Evolutionary conservation across 35 echinoderm and acorn worm species (phyloP), one percentile per base, ranked within the genome.

Genomic region (Heliocidaris tuberculata): DNA sequence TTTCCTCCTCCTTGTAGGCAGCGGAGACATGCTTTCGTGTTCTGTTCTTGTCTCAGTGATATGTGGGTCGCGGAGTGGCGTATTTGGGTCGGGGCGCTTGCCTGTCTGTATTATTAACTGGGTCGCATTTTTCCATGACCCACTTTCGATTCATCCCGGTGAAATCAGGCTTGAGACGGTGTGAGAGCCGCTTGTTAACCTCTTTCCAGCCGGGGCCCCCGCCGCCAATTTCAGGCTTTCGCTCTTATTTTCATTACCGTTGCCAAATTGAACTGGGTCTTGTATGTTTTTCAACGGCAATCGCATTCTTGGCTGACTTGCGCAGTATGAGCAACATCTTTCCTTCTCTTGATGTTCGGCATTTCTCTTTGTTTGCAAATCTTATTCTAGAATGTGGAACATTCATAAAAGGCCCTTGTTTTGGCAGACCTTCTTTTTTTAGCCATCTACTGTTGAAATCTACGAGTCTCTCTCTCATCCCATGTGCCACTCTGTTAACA

Each of bases 151-250:
- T 93, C 91, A 93, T 93, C 91, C 91, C 30, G 27, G 91, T 93
- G 91, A 93, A 93, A 93, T 93, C 91, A 93, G 91, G 91, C 91
- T 93, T 93, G 91, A 93, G 91, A 93, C 91, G 50, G 91, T 93
- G 91, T 59, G 91, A 93, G 91, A 93, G 91, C 65, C 65, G 65
- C 91, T 93, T 59, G 91, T 93, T 93, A 93, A 93, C 91, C 91
- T 93, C 31, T 93, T 93, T 93, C 91, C 91, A 93, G 47, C 50
- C 50, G 27, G 65, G 65, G 65, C 65, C 65, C 35, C 91, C 24
- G 50, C 91, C 31, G 47, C 47, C 91, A 93, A 93, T 93, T 93
- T 93, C 87, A 48, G 31, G 31, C 47, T 89, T 87, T 89, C 87
- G 47, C 47, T 48, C 87, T 89, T 89, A 89, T 89, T 93, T 93